These are phyloP conservation scores for Microctenopoma stevenorrisi DNA, from an alignment of 2,797 vertebrate species.

Conservation along the genomic window DNA sequence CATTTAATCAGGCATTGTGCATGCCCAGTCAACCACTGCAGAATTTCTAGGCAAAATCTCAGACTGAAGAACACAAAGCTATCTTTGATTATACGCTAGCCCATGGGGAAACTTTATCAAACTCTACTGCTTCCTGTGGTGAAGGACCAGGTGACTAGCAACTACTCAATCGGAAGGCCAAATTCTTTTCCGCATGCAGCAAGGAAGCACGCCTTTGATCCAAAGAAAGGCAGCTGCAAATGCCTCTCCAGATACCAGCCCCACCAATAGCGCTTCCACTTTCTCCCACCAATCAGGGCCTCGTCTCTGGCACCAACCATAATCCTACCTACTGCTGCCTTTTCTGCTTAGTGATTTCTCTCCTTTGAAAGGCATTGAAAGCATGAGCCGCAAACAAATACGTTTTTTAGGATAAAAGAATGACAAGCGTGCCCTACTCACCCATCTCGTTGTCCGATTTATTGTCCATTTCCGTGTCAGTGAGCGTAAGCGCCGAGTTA, in stretches of 20 bases:
- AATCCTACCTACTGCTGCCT: conserved; percentile 57
- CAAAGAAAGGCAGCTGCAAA: conserved; percentile 69
- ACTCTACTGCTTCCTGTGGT: conserved; percentile 72
- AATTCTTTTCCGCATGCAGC: conserved; percentile 62
- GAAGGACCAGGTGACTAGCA: conserved; percentile 83
- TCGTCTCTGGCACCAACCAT: conserved; percentile 45
- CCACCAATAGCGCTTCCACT: conserved; percentile 61
- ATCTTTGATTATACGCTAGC: conserved; percentile 84
- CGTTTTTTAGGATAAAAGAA: conserved; percentile 35
- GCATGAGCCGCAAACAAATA: conserved; percentile 36
- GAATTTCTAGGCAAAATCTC: conserved; percentile 81
- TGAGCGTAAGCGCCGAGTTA: conserved; percentile 97
- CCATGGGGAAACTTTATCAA: conserved; percentile 84
- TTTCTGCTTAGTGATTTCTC: conserved; percentile 28
- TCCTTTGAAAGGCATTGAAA: conserved; percentile 35
- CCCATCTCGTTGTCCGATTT: conserved; percentile 96
- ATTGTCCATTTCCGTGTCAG: conserved; percentile 98
- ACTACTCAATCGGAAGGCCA: conserved; percentile 66
- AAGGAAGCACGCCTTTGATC: conserved; percentile 75
- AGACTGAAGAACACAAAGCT: conserved; percentile 85
- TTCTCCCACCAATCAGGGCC: conserved; percentile 68
- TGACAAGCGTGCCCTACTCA: conserved; percentile 82
- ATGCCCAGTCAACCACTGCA: conserved; percentile 81
- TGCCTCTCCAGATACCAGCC: conserved; percentile 60
- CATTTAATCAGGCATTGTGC: conserved; percentile 88